These are phyloP conservation scores for Micromys minutus DNA, from an alignment of 2,113 vertebrate genomes.

Conservation along the genomic window DNA sequence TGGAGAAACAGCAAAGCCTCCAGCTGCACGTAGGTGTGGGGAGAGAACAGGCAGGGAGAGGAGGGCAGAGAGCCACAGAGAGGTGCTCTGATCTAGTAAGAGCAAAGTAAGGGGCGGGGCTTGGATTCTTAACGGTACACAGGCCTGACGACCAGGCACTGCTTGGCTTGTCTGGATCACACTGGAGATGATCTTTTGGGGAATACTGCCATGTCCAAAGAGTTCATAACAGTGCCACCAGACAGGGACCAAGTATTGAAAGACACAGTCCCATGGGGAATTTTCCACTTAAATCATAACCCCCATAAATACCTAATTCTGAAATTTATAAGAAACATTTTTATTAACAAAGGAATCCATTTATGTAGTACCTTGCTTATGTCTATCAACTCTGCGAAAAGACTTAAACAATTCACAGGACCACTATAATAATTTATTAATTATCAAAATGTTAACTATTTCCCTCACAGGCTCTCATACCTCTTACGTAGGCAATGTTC, in stretches of 20 bases:
- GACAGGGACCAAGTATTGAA: background rate
- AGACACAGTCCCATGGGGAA: background rate
- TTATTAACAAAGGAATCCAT: slow-evolving; percentile 4
- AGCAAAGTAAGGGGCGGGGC: no score
- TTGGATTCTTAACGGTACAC: background rate
- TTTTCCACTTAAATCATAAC: background rate
- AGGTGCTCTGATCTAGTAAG: no score
- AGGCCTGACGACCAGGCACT: background rate
- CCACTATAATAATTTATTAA: background rate
- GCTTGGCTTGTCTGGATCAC: background rate
- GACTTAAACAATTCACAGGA: background rate
- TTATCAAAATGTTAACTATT: background rate
- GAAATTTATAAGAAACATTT: slow-evolving; percentile 17
- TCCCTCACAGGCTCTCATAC: background rate
- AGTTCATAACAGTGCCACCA: background rate
- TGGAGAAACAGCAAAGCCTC: no score
- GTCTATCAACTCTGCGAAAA: background rate
- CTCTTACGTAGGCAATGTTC: background rate
- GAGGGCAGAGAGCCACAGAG: no score
- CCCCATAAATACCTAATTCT: background rate
- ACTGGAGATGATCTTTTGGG: background rate
- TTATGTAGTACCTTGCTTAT: background rate
- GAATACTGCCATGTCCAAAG: background rate
- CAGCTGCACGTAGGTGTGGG: no score
- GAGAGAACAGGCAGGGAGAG: no score